These are phyloP conservation scores for Tolypeutes matacus DNA, from an alignment of 2,797 vertebrate species.

Conservation along the genomic window DNA sequence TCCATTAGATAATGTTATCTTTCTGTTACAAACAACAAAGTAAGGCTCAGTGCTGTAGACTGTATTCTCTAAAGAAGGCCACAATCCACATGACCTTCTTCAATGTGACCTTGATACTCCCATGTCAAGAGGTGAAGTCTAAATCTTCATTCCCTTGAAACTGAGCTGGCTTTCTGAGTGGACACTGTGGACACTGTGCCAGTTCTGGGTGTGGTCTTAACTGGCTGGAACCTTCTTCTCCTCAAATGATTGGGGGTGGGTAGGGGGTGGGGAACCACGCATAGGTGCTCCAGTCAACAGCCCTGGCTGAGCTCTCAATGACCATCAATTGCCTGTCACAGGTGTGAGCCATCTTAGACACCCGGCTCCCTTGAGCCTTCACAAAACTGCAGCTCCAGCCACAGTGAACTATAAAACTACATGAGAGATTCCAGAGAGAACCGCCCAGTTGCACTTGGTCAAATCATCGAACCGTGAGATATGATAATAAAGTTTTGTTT, in stretches of 20 bases:
- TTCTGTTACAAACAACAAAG: slow-evolving; percentile 49
- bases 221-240: background rate
- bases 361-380: background rate
- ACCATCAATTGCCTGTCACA: background rate
- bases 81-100: background rate
- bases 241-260: no score
- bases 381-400: background rate
- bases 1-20: background rate
- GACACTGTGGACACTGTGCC: no score
- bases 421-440: background rate
- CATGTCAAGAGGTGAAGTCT: background rate
- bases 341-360: background rate
- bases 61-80: background rate
- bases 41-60: background rate
- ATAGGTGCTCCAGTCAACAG: background rate
- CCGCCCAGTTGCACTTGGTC: background rate
- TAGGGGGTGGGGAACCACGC: no score
- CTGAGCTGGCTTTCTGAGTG: background rate
- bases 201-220: background rate
- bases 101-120: background rate
- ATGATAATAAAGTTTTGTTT: background rate
- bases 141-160: background rate
- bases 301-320: background rate
- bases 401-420: background rate
- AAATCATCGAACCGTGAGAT: background rate